Base-by-base conservation (phyloP, 2,888 invertebrate genomes). In the Opisthograptis luteolata region DNA sequence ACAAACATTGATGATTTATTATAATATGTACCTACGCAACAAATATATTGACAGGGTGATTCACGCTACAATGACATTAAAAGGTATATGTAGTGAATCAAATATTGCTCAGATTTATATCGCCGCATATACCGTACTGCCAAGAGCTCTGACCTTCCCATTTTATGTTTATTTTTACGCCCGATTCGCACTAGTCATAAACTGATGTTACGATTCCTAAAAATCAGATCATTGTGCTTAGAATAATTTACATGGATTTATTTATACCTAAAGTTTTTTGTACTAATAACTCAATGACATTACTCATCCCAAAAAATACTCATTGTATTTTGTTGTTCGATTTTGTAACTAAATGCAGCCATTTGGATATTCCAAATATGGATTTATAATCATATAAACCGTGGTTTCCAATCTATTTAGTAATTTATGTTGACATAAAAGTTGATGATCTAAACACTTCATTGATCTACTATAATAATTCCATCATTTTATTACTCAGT, bases 61-160 rank as follows among this genome's bases (percentile, higher is more conserved):
- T 49, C 49, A 43, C 20, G 9, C 19, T 17, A 4, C 17, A 6
- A 22, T 55, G 48, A 54, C 35, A 32, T 42, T 17, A 17, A 15
- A 35, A 42, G 43, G 1, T 39, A 30, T 31, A 60, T 43, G 24
- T 58, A 62, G 66, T 72, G 69, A 79, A 77, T 77, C 70, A 70
- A 27, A 76, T 74, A 66, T 62, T 40, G 57, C 58, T 67, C 62
- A 73, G 75, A 76, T 76, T 56, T 65, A 55, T 76, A 79, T 68
- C 74, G 60, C 31, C 45, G 30, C 56, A 35, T 58, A 68, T 64
- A 65, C 62, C 62, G 52, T 49, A 51, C 44, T 17, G 12, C 15
- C n/a, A 35, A 72, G 78, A 68, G 71, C 75, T 66, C 76, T 79
- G 79, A 81, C 83, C 85, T 84, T 80, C 75, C 63, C 14, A 36